Conservation (phyloP, 2,888 invertebrate genomes). For the Leptarthrus brevirostris region DNA sequence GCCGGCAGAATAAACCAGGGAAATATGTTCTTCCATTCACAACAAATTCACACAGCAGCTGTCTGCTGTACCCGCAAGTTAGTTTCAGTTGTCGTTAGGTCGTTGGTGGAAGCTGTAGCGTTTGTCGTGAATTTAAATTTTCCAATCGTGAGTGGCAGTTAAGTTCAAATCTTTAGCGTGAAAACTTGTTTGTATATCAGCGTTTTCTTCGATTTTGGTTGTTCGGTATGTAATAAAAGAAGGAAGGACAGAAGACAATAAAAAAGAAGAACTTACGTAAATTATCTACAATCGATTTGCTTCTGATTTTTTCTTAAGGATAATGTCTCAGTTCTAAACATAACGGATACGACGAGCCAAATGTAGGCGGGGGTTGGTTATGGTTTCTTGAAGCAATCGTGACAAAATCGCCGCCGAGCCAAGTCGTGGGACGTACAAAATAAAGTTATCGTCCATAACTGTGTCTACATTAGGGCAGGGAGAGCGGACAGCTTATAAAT, state of each 20-base stretch:
- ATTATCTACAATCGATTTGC: conserved; percentile 45
- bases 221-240: neutral
- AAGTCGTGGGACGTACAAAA: conserved; percentile 1
- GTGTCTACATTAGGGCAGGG: neutral
- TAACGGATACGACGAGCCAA: conserved; percentile 30
- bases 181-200: neutral
- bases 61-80: conserved; percentile 1
- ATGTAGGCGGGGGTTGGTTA: neutral
- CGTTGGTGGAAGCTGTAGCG: neutral
- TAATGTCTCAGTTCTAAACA: conserved; percentile 17
- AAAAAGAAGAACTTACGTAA: conserved; percentile 32
- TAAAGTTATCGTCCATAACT: neutral
- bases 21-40: conserved; percentile 24
- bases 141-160: neutral
- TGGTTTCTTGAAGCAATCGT: neutral
- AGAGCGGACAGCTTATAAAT: conserved; percentile 24
- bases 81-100: conserved; percentile 27
- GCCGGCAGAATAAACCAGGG: conserved; percentile 34
- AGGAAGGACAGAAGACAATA: neutral
- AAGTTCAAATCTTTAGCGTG: neutral
- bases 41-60: conserved; percentile 17
- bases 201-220: neutral
- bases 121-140: neutral
- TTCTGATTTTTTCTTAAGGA: conserved; percentile 35
- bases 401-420: conserved; percentile 18